These are phyloP conservation scores for Araneus ventricosus DNA, from an alignment of 1,140 invertebrate species.

Conservation along the genomic window DNA sequence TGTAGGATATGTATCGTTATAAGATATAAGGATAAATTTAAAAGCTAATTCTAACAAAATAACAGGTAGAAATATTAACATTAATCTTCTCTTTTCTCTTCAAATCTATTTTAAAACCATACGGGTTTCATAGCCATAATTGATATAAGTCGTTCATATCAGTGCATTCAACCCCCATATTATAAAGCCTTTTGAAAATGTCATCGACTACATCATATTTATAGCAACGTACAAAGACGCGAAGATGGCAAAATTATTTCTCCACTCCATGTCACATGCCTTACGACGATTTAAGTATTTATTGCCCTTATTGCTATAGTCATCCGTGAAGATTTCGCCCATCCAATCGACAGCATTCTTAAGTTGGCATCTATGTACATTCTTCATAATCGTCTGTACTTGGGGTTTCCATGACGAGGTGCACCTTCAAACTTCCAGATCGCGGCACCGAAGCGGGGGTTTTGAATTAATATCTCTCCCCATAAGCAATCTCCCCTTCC, in stretches of 20 bases:
- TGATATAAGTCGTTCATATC: too few relatives aligned
- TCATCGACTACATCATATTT: too few relatives aligned
- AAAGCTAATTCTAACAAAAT: too few relatives aligned
- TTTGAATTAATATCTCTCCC: conserved; percentile 56
- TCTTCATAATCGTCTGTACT: not conserved
- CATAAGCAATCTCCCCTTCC: conserved; percentile 24
- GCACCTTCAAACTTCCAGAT: not conserved
- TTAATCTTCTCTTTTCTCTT: too few relatives aligned
- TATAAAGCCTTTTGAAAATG: too few relatives aligned
- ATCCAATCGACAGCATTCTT: not conserved
- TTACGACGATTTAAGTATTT: not conserved
- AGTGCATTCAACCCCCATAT: too few relatives aligned
- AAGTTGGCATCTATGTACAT: not conserved
- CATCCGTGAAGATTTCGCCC: not conserved
- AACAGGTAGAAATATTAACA: too few relatives aligned
- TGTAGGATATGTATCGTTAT: too few relatives aligned
- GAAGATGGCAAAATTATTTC: not conserved
- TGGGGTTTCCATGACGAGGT: not conserved
- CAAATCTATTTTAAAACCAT: too few relatives aligned
- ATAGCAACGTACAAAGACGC: too few relatives aligned
- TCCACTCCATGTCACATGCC: not conserved
- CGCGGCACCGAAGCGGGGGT: not conserved
- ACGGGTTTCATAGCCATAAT: too few relatives aligned
- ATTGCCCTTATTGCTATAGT: not conserved
- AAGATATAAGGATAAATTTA: too few relatives aligned